Percentiles rank a stretch among this genome's conserved stretches.
These are phyloP conservation scores for Phytoseiulus persimilis DNA, from an alignment of 2,888 invertebrate genomes.

Conservation along the genomic window DNA sequence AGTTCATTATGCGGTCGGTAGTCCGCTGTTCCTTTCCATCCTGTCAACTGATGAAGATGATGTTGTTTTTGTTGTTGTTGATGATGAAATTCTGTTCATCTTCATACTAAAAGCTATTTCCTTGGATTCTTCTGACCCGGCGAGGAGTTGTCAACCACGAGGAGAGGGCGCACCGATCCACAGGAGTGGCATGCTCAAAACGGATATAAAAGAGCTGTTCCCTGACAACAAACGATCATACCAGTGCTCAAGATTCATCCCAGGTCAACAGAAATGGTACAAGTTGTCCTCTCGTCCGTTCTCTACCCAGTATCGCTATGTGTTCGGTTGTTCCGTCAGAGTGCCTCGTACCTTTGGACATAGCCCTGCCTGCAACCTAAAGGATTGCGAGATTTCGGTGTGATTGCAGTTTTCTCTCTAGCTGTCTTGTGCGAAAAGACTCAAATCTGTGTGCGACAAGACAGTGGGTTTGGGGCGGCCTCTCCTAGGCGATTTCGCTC, in stretches of 20 bases:
- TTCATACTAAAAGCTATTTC: background rate
- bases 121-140: background rate
- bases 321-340: background rate
- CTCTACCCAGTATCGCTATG: background rate
- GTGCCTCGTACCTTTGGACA: background rate
- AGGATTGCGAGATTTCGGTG: background rate
- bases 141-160: background rate
- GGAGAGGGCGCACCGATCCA: background rate
- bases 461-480: background rate
- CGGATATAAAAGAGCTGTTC: background rate
- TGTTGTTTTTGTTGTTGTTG: background rate
- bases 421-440: background rate
- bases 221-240: background rate
- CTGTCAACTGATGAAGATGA: background rate
- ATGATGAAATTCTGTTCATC: slow-evolving; percentile 5
- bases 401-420: background rate
- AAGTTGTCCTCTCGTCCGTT: background rate
- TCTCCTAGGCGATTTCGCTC: background rate
- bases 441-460: background rate
- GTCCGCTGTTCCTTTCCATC: background rate
- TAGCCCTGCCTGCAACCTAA: too few relatives aligned
- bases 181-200: background rate
- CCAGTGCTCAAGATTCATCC: background rate
- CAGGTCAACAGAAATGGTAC: background rate
- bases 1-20: background rate